Conservation (phyloP, 2,113 vertebrate genomes). For the Saguinus imperator region DNA sequence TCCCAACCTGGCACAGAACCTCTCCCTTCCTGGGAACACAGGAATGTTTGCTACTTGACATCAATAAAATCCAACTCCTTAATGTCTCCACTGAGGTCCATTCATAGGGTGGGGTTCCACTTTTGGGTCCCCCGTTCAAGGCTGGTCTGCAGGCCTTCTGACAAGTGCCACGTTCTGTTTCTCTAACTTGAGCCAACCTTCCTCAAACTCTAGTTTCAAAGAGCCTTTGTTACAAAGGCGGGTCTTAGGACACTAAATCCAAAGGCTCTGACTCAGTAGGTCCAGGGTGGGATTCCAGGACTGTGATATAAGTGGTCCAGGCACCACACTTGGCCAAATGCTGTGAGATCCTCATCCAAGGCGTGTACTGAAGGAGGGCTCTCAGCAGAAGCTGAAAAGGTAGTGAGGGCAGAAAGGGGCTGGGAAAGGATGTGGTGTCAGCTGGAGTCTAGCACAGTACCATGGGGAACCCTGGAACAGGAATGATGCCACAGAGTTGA, state of each 20-base stretch:
- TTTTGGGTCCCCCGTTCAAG: fast-evolving
- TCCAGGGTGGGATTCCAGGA: not conserved
- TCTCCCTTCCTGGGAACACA: not conserved
- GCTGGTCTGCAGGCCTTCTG: not conserved
- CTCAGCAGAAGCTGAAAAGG: not conserved
- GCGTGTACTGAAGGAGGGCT: fast-evolving
- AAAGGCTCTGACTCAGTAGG: not conserved
- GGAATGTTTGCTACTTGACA: not conserved
- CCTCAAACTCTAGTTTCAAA: fast-evolving
- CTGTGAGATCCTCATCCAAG: fast-evolving
- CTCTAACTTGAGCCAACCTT: not conserved
- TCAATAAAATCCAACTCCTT: not conserved
- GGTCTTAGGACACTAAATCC: not conserved
- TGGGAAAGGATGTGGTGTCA: fast-evolving
- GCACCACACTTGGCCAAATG: fast-evolving
- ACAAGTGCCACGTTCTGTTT: not conserved
- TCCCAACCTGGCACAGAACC: not conserved
- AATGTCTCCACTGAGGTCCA: fast-evolving
- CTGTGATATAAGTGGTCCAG: fast-evolving
- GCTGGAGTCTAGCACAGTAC: not conserved
- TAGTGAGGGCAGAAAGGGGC: too few species aligned
- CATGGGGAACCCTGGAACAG: not conserved
- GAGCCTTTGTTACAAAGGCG: too few species aligned
- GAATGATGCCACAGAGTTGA: not conserved
- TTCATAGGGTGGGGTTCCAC: not conserved